Percentiles rank a stretch among this genome's conserved stretches.
phyloP scores from a whole-genome alignment of 1,140 invertebrate species.

The Nasonia giraulti region DNA sequence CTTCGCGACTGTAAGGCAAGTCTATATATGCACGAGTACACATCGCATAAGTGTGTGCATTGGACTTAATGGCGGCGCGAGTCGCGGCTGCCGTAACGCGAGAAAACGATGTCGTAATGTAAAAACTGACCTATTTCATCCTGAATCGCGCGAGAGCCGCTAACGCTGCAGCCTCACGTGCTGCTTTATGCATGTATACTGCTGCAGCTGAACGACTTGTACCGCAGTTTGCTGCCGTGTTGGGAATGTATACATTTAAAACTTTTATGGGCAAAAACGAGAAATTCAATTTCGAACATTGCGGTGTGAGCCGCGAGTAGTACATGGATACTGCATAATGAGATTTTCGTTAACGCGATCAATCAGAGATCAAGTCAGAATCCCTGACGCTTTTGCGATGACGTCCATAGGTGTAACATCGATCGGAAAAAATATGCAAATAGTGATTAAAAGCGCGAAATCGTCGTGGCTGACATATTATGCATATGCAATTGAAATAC shows the following conservation, averaged over 20 bases:
- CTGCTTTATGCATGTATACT: background rate
- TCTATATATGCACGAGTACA: constrained; percentile 16
- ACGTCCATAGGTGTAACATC: background rate
- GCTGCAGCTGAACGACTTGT: no score
- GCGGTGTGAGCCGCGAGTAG: no score
- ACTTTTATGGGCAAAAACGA: no score
- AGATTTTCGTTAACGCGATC: no score
- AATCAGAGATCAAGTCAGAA: no score
- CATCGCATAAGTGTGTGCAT: constrained; percentile 3
- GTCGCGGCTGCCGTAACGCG: constrained; percentile 48
- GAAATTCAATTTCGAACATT: no score
- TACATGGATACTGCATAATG: no score
- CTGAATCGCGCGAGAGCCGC: constrained; percentile 26
- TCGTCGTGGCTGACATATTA: background rate
- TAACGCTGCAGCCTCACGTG: background rate
- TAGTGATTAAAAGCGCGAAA: background rate
- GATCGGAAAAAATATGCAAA: background rate
- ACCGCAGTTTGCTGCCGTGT: no score
- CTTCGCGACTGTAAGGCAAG: background rate
- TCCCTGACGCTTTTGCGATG: background rate
- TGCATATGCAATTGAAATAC: no score
- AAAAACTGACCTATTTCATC: constrained; percentile 59
- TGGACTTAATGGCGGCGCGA: constrained; percentile 17
- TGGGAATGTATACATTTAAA: no score
- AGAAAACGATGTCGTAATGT: constrained; percentile 55